phyloP scores from a whole-genome alignment of 2,888 invertebrate species.

The Chloroclysta siterata region DNA sequence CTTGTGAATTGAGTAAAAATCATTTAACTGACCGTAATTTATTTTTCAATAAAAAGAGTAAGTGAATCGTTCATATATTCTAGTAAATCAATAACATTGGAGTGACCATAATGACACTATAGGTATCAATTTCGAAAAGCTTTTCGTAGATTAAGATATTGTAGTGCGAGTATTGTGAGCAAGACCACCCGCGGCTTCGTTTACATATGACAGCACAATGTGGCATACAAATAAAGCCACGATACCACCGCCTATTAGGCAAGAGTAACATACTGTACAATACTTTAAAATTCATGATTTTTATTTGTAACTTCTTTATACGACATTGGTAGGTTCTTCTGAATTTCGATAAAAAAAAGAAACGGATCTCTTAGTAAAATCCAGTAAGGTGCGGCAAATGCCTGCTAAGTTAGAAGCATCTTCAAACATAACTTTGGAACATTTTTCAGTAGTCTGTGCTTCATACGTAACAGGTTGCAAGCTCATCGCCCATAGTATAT shows the following conservation, averaged over 20 bases:
- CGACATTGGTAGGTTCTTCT: background rate
- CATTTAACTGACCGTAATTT: background rate
- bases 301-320: background rate
- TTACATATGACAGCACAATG: constrained; percentile 43
- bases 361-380: too few relatives aligned
- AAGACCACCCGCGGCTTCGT: constrained; percentile 41
- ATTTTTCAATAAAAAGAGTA: background rate
- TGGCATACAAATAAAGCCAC: constrained; percentile 33
- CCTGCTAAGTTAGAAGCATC: too few relatives aligned
- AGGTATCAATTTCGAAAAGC: constrained; percentile 17
- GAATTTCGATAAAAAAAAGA: too few relatives aligned
- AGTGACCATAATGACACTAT: constrained; percentile 5
- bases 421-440: too few relatives aligned
- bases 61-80: constrained; percentile 6
- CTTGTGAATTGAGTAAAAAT: too few relatives aligned
- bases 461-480: too few relatives aligned
- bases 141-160: constrained; percentile 39
- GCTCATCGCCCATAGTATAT: too few relatives aligned
- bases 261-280: background rate
- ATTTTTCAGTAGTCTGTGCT: too few relatives aligned
- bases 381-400: too few relatives aligned
- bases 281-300: background rate
- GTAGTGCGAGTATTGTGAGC: constrained; percentile 26
- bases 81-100: constrained; percentile 1
- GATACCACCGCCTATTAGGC: constrained; percentile 9